Percentiles rank a stretch among this genome's conserved stretches.
Conservation (phyloP, 1,140 invertebrate genomes). For the Andrena cerasifolii region DNA sequence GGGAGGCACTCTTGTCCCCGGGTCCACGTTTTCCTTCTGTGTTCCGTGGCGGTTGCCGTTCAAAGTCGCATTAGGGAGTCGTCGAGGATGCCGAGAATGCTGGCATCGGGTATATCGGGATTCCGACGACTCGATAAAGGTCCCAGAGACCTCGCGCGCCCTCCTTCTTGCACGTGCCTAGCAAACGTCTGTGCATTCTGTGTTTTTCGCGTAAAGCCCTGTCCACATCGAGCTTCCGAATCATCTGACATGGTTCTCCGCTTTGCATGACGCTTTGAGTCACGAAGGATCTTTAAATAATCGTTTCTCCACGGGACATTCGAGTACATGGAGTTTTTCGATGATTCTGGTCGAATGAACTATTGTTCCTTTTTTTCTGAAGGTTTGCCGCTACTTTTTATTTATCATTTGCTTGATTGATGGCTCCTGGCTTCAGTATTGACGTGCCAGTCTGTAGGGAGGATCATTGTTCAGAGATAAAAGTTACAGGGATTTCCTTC, state of each 20-base stretch:
- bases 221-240: background rate
- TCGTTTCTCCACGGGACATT: no score
- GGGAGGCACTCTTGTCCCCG: background rate
- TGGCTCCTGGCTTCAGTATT: no score
- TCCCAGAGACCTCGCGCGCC: background rate
- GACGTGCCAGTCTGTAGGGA: background rate
- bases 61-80: slow-evolving; percentile 31
- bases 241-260: no score
- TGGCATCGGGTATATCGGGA: slow-evolving; percentile 25
- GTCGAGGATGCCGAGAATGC: no score
- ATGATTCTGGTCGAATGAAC: no score
- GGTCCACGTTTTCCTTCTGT: background rate
- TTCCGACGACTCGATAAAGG: slow-evolving; percentile 29
- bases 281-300: no score
- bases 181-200: no score
- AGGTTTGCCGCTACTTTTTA: no score
- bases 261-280: no score
- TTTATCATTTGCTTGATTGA: no score
- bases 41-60: slow-evolving; percentile 7
- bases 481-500: background rate
- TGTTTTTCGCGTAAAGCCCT: background rate
- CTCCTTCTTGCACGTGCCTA: background rate
- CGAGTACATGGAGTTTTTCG: no score
- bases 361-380: no score
- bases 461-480: background rate